Evolutionary conservation across 2,888 invertebrate species (phyloP), one percentile per base, ranked within the genome.

Genomic region (Drosophila yooni): DNA sequence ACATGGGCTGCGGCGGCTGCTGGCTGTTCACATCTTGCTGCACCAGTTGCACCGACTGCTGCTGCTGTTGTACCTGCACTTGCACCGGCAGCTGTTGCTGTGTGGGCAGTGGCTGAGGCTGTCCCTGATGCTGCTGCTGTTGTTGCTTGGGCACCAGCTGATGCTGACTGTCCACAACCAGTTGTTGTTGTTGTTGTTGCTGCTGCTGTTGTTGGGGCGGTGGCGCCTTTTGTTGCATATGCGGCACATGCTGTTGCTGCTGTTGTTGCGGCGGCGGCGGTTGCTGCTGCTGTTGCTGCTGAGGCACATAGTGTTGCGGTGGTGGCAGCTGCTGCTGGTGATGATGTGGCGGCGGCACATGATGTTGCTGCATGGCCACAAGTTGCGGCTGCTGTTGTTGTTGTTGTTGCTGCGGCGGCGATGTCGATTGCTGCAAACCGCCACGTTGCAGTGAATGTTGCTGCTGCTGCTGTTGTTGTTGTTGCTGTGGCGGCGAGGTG

Each of bases 401-500:
- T 29, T 80, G 79, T 15, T 81, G 81, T 15, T 77, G 77, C 10
- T 82, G 82, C n/a, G 76, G 82, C 5, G 78, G 81, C 25, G 87
- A 78, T 53, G 50, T 51, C 57, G 83, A 63, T 53, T 73, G 91
- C 67, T 51, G 89, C 77, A 60, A 82, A 79, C 58, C 63, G 76
- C 87, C 52, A 70, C 77, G 56, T 31, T 81, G 78, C 68, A 81
- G 8, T 73, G 83, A 29, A 73, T 83, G 89, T 61, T 75, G 89
- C 74, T 92, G 79, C 31, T 79, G 79, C 63, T 83, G 88, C 15
- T 88, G 90, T 18, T 90, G 91, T 15, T 80, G 74, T 18, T 74
- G 85, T 50, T 89, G 90, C 27, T 90, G 91, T 53, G 93, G 93
- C 51, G 91, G 89, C 76, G 93, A 91, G 76, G 92, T 79, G 18